Evolutionary conservation across 2,113 vertebrate genomes (phyloP), one percentile per base, ranked within the genome.

Genomic region (Alectura lathami): DNA sequence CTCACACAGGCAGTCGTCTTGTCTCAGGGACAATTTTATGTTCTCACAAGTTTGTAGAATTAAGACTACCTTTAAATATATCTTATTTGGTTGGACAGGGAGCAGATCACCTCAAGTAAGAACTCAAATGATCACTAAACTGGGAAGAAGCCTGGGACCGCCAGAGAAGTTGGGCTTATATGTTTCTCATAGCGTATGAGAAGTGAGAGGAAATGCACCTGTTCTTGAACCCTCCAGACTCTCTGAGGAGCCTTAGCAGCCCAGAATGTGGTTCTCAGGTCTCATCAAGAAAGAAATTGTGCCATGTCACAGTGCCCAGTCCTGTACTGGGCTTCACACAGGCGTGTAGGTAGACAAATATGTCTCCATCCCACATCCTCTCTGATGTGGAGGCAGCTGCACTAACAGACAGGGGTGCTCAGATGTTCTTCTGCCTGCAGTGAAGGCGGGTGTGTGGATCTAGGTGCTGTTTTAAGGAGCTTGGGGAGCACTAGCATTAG

Each of bases 401-500:
- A 50, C 7, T 48, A 62, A n/a, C 4, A 75, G 15, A 23, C 16
- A 56, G 32, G 43, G 10, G 4, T 74, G 40, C 23, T 63, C 36
- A 40, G 26, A 9, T 84, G 17, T 47, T 72, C 26, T 48, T 79
- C 82, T 66, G 22, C 17, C 24, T 72, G 21, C 32, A 36, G 57
- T 5, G 6, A 78, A 62, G 47, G 66, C 20, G 82, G 10, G 7
- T 85, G 2, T 1, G 0, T 23, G 38, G 14, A 18, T 10, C 32
- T 36, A 17, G 8, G 8, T 42, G 51, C 2, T 6, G 17, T 50
- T 64, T 63, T 42, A 29, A 68, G 43, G 34, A 83, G 22, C 4
- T n/a, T 34, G 11, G 18, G 18, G 29, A 72, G 9, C 53, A 45
- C 14, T 50, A 54, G 7, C 8, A 34, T 14, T 45, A 80, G 63